Percentiles rank a stretch among this genome's conserved stretches.
These are phyloP conservation scores for Napeogenes inachia DNA, from an alignment of 2,888 invertebrate genomes.

Conservation along the genomic window DNA sequence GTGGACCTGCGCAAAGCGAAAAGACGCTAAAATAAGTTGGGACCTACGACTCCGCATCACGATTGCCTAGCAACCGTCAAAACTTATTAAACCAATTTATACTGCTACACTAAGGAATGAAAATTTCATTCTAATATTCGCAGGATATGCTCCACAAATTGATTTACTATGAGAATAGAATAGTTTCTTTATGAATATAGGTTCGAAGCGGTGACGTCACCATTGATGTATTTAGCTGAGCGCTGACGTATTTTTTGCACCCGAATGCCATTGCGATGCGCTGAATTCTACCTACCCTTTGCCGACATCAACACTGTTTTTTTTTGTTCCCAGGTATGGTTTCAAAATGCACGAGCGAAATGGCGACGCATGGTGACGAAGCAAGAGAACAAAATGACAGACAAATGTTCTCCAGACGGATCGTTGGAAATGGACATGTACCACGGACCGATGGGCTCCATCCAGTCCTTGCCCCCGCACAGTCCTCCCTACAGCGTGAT, in stretches of 20 bases:
- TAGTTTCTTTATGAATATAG: too few relatives aligned
- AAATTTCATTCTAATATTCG: too few relatives aligned
- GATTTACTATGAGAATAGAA: too few relatives aligned
- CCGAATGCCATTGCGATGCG: conserved; percentile 42
- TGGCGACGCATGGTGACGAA: conserved; percentile 92
- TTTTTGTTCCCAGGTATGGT: conserved; percentile 90
- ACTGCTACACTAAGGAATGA: too few relatives aligned
- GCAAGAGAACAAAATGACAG: conserved; percentile 85
- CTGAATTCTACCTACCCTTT: conserved; percentile 39
- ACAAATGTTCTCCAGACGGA: conserved; percentile 82
- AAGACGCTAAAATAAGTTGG: too few relatives aligned
- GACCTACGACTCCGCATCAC: too few relatives aligned
- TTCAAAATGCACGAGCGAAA: conserved; percentile 96
- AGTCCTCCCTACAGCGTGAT: conserved; percentile 84
- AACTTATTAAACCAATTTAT: too few relatives aligned
- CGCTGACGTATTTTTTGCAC: conserved; percentile 45
- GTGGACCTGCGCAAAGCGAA: too few relatives aligned
- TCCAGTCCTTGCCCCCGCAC: conserved; percentile 81
- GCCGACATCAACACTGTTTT: conserved; percentile 41
- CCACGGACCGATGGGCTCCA: conserved; percentile 81
- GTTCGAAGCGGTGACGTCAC: conserved; percentile 26
- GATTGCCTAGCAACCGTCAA: too few relatives aligned
- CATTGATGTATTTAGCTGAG: conserved; percentile 30
- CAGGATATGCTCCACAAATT: too few relatives aligned
- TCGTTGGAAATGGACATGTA: conserved; percentile 81